phyloP scores from a whole-genome alignment of 2,797 vertebrate species.

The Enteromius unitaeniatus region DNA sequence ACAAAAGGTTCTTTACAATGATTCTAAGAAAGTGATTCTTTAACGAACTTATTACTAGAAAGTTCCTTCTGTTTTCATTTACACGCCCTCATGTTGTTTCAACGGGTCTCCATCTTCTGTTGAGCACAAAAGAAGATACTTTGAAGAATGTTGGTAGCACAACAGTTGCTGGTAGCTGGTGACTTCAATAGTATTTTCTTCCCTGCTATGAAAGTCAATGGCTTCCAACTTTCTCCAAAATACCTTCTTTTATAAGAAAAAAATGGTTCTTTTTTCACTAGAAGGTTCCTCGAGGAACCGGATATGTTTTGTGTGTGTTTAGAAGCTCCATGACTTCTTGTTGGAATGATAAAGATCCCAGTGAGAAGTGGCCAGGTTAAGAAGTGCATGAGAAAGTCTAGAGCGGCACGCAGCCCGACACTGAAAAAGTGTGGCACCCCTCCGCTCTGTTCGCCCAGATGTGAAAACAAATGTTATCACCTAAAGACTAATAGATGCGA shows the following conservation, averaged over 20 bases:
- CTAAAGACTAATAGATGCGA: conserved; percentile 76
- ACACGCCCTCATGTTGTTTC: too few relatives aligned
- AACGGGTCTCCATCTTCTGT: too few relatives aligned
- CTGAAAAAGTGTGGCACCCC: conserved; percentile 61
- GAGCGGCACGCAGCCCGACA: conserved; percentile 50
- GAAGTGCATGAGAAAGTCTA: neutral
- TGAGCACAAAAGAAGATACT: too few relatives aligned
- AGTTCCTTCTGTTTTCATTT: neutral
- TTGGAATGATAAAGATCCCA: neutral
- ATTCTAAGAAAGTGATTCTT: too few relatives aligned
- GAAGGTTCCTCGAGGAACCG: neutral
- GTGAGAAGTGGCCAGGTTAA: neutral
- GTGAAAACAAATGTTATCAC: conserved; percentile 74
- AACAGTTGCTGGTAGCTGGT: too few relatives aligned
- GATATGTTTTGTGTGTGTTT: neutral
- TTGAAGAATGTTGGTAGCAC: too few relatives aligned
- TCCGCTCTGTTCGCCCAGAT: conserved; percentile 53
- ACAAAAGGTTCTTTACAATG: too few relatives aligned
- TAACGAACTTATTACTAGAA: neutral
- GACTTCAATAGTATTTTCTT: too few relatives aligned
- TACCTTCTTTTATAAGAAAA: neutral
- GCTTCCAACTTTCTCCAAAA: neutral
- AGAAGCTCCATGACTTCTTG: neutral
- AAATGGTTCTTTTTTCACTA: neutral
- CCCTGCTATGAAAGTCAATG: too few relatives aligned